Evolutionary conservation across 1,140 invertebrate species (phyloP).

Genomic region (Drosophila parabipectinata): DNA sequence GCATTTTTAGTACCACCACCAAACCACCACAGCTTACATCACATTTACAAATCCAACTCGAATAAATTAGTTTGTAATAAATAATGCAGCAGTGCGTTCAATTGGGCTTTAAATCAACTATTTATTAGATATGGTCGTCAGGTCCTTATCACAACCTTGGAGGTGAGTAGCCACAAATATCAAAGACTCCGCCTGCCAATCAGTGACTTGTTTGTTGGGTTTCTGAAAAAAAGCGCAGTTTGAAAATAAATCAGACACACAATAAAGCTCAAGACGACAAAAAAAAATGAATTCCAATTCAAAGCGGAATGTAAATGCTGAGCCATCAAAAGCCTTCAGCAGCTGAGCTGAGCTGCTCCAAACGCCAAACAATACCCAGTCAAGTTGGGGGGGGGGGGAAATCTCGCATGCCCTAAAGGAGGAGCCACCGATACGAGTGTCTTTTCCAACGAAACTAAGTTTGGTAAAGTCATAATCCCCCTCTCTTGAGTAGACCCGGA

Average conservation of each 20-base stretch:
- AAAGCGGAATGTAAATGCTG: conserved; percentile 74
- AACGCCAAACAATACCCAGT: conserved; percentile 5
- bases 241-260: conserved; percentile 63
- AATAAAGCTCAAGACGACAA: conserved; percentile 20
- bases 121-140: conserved; percentile 19
- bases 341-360: conserved; percentile 48
- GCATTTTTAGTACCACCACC: conserved; percentile 14
- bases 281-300: conserved; percentile 58
- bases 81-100: conserved; percentile 35
- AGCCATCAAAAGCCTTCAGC: conserved; percentile 63
- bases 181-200: conserved; percentile 46
- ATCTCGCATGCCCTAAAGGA: conserved; percentile 36
- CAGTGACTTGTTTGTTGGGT: conserved; percentile 57
- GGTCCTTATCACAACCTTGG: conserved; percentile 28
- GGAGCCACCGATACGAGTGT: conserved; percentile 1
- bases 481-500: conserved; percentile 25
- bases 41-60: conserved; percentile 6
- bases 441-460: conserved; percentile 6
- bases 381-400: conserved; percentile 9
- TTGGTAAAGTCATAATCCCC: conserved; percentile 26
- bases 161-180: conserved; percentile 28
- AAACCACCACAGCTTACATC: conserved; percentile 5
- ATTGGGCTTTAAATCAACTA: conserved; percentile 22
- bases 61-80: conserved; percentile 32
- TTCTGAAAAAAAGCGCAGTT: conserved; percentile 65